These are phyloP conservation scores for Saxidomus purpurata DNA, from an alignment of 1,140 invertebrate genomes.

Conservation along the genomic window DNA sequence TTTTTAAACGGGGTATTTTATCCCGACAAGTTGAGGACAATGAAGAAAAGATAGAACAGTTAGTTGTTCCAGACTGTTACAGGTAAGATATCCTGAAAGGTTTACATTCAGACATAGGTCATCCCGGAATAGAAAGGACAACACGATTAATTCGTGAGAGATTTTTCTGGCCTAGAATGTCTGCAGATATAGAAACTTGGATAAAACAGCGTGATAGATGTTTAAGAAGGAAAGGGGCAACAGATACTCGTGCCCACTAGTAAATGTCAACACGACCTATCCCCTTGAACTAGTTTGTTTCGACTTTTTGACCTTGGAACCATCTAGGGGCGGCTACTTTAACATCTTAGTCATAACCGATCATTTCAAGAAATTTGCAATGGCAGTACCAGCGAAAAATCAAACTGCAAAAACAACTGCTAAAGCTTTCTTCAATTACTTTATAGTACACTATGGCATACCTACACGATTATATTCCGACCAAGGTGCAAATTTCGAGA, in stretches of 20 bases:
- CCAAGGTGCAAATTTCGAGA: conserved; percentile 65
- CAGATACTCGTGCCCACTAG: conserved; percentile 8
- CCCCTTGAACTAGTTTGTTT: no score
- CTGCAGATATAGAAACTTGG: background rate
- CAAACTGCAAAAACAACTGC: conserved; percentile 61
- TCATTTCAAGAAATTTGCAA: no score
- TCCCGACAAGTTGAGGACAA: background rate
- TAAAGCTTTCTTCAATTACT: conserved; percentile 54
- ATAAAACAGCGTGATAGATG: conserved; percentile 38
- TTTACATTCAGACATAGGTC: conserved; percentile 43
- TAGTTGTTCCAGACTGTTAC: conserved; percentile 1
- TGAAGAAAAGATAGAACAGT: no score
- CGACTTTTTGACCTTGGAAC: conserved; percentile 54
- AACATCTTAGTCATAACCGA: no score
- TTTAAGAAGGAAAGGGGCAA: conserved; percentile 37
- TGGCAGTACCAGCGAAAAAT: conserved; percentile 63
- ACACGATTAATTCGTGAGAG: background rate
- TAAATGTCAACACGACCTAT: conserved; percentile 48
- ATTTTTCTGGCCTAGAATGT: conserved; percentile 37
- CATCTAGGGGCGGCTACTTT: conserved; percentile 28
- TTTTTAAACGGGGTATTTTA: conserved; percentile 40
- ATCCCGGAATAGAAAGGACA: conserved; percentile 20
- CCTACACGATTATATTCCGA: conserved; percentile 49
- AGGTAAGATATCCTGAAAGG: background rate
- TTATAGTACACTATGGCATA: conserved; percentile 47